phyloP scores from a whole-genome alignment of 2,113 vertebrate genomes.

The Zosterops borbonicus region DNA sequence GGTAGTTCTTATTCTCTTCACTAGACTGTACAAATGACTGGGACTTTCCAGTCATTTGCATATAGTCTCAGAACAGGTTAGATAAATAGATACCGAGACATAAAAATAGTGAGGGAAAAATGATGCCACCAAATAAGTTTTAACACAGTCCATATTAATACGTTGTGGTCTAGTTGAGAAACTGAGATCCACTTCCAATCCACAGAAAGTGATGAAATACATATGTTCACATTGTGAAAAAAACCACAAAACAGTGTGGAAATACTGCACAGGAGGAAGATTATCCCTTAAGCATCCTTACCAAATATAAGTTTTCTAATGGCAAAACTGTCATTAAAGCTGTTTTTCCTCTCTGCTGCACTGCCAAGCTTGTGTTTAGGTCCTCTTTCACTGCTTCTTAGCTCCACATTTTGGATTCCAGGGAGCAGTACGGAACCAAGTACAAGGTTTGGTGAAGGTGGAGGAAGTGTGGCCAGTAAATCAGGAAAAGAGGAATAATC shows the following conservation, averaged over 20 bases:
- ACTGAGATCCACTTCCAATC: neutral
- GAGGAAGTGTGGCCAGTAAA: neutral
- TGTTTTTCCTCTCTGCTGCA: neutral
- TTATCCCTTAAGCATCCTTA: neutral
- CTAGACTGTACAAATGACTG: slow-evolving; percentile 58
- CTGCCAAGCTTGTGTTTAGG: neutral
- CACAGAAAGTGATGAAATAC: neutral
- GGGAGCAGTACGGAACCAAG: fast-evolving
- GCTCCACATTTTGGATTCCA: neutral
- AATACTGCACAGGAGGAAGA: neutral
- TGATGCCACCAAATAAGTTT: neutral
- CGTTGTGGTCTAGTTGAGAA: neutral
- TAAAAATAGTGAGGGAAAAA: slow-evolving; percentile 64
- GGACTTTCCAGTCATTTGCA: slow-evolving; percentile 82
- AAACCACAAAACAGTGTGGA: neutral
- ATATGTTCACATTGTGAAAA: neutral
- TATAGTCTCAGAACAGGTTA: slow-evolving; percentile 68
- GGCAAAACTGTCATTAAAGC: neutral
- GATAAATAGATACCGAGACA: slow-evolving; percentile 47
- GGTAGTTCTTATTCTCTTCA: slow-evolving; percentile 43
- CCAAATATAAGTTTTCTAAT: neutral
- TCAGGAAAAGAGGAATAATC: neutral
- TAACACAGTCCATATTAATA: neutral
- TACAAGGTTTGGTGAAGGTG: neutral
- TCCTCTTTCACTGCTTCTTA: neutral